Evolutionary conservation across 2,888 invertebrate genomes (phyloP).

Genomic region (Plagiodera versicolora): DNA sequence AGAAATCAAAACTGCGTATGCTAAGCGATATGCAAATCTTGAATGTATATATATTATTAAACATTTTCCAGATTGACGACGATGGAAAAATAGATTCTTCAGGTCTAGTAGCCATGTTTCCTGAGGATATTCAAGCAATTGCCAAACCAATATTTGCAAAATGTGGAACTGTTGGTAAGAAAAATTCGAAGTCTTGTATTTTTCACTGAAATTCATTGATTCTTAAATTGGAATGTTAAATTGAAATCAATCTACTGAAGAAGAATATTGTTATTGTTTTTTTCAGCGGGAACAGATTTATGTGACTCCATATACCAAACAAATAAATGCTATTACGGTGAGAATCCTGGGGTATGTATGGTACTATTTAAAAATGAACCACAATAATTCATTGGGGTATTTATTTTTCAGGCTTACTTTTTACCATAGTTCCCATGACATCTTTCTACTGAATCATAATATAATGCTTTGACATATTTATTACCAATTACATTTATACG

Average conservation of each 20-base stretch:
- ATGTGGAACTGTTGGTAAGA: slow-evolving; percentile 46
- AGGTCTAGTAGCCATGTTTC: slow-evolving; percentile 43
- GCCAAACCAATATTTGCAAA: slow-evolving; percentile 32
- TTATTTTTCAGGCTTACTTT: slow-evolving; percentile 20
- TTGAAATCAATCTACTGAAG: too few relatives aligned
- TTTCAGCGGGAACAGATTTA: slow-evolving; percentile 35
- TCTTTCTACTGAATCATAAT: not conserved
- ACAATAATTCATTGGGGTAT: too few relatives aligned
- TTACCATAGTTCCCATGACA: slow-evolving; percentile 13
- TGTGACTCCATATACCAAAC: slow-evolving; percentile 43
- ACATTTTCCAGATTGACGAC: slow-evolving; percentile 32
- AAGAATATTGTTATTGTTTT: too few relatives aligned
- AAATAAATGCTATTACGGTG: slow-evolving; percentile 41
- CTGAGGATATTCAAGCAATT: slow-evolving; percentile 39
- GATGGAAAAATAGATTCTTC: slow-evolving; percentile 48
- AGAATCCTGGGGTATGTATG: slow-evolving; percentile 30
- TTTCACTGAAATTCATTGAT: too few relatives aligned
- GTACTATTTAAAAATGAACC: too few relatives aligned
- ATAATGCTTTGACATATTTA: not conserved
- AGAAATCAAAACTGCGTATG: too few relatives aligned
- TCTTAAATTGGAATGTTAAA: too few relatives aligned
- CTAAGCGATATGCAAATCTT: too few relatives aligned
- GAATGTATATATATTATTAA: too few relatives aligned
- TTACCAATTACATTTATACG: too few relatives aligned
- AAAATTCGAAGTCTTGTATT: too few relatives aligned